Conservation (phyloP, 2,888 invertebrate genomes). For the Rhamphomyia laevipes region DNA sequence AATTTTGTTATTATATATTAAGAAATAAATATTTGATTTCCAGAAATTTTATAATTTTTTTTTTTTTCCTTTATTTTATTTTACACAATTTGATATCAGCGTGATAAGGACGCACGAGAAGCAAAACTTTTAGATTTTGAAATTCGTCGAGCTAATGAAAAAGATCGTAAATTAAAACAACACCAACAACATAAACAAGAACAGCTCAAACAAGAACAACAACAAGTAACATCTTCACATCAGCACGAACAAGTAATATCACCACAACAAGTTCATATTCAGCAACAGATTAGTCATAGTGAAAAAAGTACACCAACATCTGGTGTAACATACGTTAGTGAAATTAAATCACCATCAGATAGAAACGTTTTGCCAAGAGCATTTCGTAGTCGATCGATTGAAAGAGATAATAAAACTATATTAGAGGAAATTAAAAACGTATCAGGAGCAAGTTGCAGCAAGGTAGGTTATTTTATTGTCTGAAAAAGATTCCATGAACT, state of each 20-base stretch:
- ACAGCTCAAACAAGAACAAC: constrained; percentile 18
- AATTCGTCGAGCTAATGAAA: constrained; percentile 36
- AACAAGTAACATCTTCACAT: not conserved
- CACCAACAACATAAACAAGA: constrained; percentile 21
- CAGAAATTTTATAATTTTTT: not conserved
- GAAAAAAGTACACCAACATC: constrained; percentile 24
- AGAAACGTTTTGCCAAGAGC: constrained; percentile 31
- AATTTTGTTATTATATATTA: too few relatives aligned
- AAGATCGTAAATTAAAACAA: constrained; percentile 32
- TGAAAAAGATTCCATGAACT: too few relatives aligned
- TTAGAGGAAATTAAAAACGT: too few relatives aligned
- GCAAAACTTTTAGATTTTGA: constrained; percentile 37
- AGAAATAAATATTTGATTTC: too few relatives aligned
- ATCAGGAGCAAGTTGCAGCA: constrained; percentile 9
- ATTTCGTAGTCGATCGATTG: constrained; percentile 33
- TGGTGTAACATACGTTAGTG: constrained; percentile 14
- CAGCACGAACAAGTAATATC: not conserved
- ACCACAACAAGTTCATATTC: not conserved
- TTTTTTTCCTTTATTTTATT: not conserved
- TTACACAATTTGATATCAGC: too few relatives aligned
- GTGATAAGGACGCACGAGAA: constrained; percentile 37
- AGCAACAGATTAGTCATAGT: constrained; percentile 12
- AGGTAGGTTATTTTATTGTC: not conserved
- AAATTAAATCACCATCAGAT: constrained; percentile 17
- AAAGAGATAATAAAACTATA: constrained; percentile 21